These are phyloP conservation scores for Sinocyclocheilus anophthalmus DNA, from an alignment of 2,113 vertebrate genomes.

Conservation along the genomic window DNA sequence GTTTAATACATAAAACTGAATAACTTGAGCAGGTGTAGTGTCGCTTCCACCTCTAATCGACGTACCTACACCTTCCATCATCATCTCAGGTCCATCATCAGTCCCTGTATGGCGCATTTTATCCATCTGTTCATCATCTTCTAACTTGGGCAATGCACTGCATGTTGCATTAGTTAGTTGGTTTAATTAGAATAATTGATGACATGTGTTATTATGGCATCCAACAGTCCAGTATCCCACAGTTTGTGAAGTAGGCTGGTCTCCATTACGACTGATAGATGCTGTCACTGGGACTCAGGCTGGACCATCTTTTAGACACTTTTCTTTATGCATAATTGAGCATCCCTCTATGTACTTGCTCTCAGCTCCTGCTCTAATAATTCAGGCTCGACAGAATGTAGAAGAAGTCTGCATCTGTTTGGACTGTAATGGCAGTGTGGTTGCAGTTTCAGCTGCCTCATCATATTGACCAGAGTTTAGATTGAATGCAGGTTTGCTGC, in stretches of 20 bases:
- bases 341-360: not conserved
- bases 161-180: slow-evolving; percentile 2
- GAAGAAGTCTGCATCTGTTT: not conserved
- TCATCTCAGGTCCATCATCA: slow-evolving; percentile 15
- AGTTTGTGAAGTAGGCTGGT: slow-evolving; percentile 32
- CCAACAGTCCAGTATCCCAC: slow-evolving; percentile 28
- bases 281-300: slow-evolving; percentile 28
- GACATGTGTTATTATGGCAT: slow-evolving; percentile 35
- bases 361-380: not conserved
- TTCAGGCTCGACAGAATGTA: not conserved
- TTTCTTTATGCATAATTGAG: slow-evolving; percentile 33
- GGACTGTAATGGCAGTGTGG: not conserved
- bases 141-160: slow-evolving; percentile 16
- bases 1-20: not conserved
- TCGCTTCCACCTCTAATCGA: slow-evolving; percentile 20
- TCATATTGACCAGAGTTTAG: slow-evolving; percentile 42
- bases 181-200: not conserved
- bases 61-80: slow-evolving; percentile 34
- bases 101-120: slow-evolving; percentile 27
- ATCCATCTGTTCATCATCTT: slow-evolving; percentile 6
- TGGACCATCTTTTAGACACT: slow-evolving; percentile 19
- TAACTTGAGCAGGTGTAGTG: slow-evolving; percentile 22
- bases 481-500: slow-evolving; percentile 40
- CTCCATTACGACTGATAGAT: slow-evolving; percentile 26
- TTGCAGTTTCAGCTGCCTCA: slow-evolving; percentile 42